Evolutionary conservation across 2,113 vertebrate species (phyloP).

Genomic region (Caranx ignobilis): DNA sequence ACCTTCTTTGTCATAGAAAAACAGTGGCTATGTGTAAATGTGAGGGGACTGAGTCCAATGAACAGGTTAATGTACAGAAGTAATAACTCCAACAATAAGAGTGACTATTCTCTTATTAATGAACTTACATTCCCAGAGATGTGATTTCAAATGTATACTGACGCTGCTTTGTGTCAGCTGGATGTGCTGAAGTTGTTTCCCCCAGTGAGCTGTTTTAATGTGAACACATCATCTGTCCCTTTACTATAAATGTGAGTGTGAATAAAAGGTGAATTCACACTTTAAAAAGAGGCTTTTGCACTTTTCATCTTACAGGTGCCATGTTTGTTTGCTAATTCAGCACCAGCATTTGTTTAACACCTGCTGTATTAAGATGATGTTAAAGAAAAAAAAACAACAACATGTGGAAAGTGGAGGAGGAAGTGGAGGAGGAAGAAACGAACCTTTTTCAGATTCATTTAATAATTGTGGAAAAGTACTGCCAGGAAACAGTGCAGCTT

Average conservation of each 20-base stretch:
- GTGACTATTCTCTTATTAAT: neutral
- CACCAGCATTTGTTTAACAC: conserved; percentile 18
- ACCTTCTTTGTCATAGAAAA: neutral
- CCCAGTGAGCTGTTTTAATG: neutral
- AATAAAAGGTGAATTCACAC: neutral
- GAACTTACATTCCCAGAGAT: neutral
- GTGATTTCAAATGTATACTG: neutral
- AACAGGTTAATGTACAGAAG: neutral
- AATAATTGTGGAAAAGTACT: too few species aligned
- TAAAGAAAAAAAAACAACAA: neutral
- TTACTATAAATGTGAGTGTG: neutral
- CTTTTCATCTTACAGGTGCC: conserved; percentile 1
- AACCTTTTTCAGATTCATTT: neutral
- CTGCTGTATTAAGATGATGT: conserved; percentile 10
- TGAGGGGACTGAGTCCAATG: neutral
- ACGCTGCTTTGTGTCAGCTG: neutral
- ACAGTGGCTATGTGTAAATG: neutral
- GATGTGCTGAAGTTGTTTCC: neutral
- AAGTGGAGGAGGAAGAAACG: neutral
- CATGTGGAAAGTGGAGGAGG: conserved; percentile 1
- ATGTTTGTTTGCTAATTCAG: conserved; percentile 26
- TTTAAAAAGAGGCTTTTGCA: neutral
- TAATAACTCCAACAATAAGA: neutral
- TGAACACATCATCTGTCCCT: neutral
- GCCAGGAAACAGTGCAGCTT: neutral